Conservation (phyloP, 2,888 invertebrate genomes). For the Diabrotica balteata region DNA sequence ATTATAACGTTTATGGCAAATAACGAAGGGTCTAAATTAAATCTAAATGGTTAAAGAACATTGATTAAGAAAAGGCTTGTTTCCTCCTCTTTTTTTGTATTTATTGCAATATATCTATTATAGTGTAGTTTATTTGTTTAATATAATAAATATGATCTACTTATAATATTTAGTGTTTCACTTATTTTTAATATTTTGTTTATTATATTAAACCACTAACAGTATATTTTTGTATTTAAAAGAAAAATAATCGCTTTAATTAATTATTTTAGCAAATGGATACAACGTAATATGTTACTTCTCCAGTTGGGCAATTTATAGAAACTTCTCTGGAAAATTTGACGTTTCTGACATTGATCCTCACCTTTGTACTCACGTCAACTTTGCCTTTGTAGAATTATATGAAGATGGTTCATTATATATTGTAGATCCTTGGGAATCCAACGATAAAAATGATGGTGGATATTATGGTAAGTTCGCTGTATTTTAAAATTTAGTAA, state of each 20-base stretch:
- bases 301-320: conserved; percentile 40
- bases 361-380: conserved; percentile 43
- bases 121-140: too few species aligned
- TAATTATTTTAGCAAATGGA: not conserved
- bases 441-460: conserved; percentile 26
- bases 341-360: conserved; percentile 38
- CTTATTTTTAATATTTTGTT: too few species aligned
- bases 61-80: too few species aligned
- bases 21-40: too few species aligned
- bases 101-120: too few species aligned
- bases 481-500: not conserved
- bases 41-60: too few species aligned
- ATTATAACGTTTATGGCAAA: too few species aligned
- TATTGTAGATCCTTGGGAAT: conserved; percentile 33
- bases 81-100: too few species aligned
- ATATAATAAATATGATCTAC: too few species aligned
- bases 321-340: conserved; percentile 38
- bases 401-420: conserved; percentile 33
- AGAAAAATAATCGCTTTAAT: not conserved
- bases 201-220: too few species aligned
- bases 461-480: conserved; percentile 17
- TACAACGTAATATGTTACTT: conserved; percentile 39
- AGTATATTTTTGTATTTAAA: too few species aligned
- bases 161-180: too few species aligned
- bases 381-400: conserved; percentile 43